Base-by-base conservation (phyloP, 2,888 invertebrate genomes). In the Campoplex nolae region DNA sequence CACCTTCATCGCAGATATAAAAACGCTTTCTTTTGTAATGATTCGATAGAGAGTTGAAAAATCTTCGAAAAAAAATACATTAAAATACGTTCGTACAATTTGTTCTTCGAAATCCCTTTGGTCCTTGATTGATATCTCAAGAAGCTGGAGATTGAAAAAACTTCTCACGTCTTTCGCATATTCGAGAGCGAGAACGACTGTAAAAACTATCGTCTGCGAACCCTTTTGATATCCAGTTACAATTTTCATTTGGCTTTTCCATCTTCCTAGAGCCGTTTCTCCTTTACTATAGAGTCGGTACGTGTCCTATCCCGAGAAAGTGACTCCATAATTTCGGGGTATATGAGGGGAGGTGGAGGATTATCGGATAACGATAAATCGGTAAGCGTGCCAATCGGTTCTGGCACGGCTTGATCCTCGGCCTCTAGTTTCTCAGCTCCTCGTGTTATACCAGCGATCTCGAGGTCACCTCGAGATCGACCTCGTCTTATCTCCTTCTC, bases 351-450 rank as follows among this genome's bases (percentile, higher is more conserved):
- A 28, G 73, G 62, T 35, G 62, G 71, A 54, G 65, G 80, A 80
- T 85, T 85, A 85, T 85, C 85, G 81, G 77, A 85, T 85, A 82
- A 82, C 85, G 85, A 85, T 85, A 85, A 85, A 85, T 85, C 85
- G 85, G 81, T 85, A 85, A 85, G 81, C 85, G 85, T 82, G 85
- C 85, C 85, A 81, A 85, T 85, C 81, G 85, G 76, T 82, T 85
- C 81, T 85, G 81, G 85, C 85, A 85, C 77, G 56, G 65, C 81
- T 73, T 71, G 81, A 82, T 85, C 76, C 81, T 81, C 84, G 54
- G 65, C 62, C 32, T 73, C 67, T 18, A 65, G 51, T 35, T 35
- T 67, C 32, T 56, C 77, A 58, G 32, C 54, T 70, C 18, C 70
- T 56, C 58, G 62, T 9, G 28, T 9, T 58, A 58, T 58, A 28